Evolutionary conservation across 2,797 vertebrate species (phyloP), one percentile per base, ranked within the genome.

Genomic region (Poecilia gillii): DNA sequence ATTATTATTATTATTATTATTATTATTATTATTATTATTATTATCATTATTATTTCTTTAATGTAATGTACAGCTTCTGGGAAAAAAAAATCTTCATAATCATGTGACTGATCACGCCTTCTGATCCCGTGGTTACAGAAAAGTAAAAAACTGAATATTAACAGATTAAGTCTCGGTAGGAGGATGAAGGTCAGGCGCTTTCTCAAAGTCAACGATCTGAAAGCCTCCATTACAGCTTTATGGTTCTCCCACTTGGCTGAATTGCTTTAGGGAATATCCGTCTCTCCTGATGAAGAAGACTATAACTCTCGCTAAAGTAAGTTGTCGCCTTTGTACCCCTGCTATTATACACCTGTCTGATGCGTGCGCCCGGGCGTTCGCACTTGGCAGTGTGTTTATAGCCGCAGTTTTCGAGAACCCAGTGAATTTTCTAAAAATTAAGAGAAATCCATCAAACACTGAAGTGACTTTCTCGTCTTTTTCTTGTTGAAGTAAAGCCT

Each of bases 281-380:
- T 91, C 90, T 82, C 55, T 86, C 41, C 66, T 86, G 76, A 88
- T 90, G 80, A 88, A 83, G 81, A 72, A 77, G 53, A 82, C 89
- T 83, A 93, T 92, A 92, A 92, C 88, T 93, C 92, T 92, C 45
- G 73, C 66, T 81, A 64, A 83, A 89, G 83, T 23, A 82, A 84
- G 84, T 51, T 87, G 90, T 85, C 88, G 33, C 73, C 77, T 83
- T 77, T 75, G 74, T 62, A 51, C 64, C 53, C 68, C 2, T 31
- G 39, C 80, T 79, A 81, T 77, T 77, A 85, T 84, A 85, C 74
- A 75, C 47, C 75, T 20, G 6, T 81, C 66, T 84, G 62, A 25
- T 83, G 81, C 49, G 41, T 49, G 45, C 47, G n/a, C 74, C 33
- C 4, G 64, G 74, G 57, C 33, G 46, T 82, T 64, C 28, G 20